Evolutionary conservation across 2,888 invertebrate genomes (phyloP), one percentile per base, ranked within the genome.

Genomic region (Drosophila quinaria): DNA sequence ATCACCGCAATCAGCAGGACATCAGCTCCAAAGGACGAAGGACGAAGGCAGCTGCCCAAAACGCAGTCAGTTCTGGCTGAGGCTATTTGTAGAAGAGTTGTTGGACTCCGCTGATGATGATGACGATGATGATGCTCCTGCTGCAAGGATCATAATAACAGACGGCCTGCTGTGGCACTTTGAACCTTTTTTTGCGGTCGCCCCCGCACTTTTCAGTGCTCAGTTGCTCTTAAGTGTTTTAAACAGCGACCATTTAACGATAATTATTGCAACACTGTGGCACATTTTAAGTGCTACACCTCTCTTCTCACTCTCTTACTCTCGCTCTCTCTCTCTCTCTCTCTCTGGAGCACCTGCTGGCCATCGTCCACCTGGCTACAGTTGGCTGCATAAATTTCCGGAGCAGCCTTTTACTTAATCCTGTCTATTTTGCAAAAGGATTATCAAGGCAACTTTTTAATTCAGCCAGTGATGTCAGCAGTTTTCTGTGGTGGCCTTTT

Each of bases 181-280:
- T 83, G 74, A 74, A 72, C 72, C 73, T 70, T 76, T 72, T 74
- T 76, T 67, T 63, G 60, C 54, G 51, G 61, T 41, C 25, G 10
- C 52, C 61, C 55, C 59, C 62, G 19, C 67, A 31, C 72, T 60
- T 31, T 31, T 35, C 50, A 33, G 52, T 29, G 29, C 8, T 19
- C 64, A 59, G 49, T 47, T 47, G 60, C 78, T 60, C 77, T 80
- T 78, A 84, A 86, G 88, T 76, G 88, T 86, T 88, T 86, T 86
- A 84, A 86, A 86, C 87, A 83, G 87, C 76, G 84, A 78, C 74
- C 88, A 86, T 86, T 86, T 86, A 88, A 84, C 80, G 84, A 84
- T 86, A 86, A 86, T 86, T 86, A 86, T 88, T 86, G 86, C 86
- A 88, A 86, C 86, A 81, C 84, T 86, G 86, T 88, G 86, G 88